Evolutionary conservation across 2,888 invertebrate genomes (phyloP).

Genomic region (Spodoptera littoralis): DNA sequence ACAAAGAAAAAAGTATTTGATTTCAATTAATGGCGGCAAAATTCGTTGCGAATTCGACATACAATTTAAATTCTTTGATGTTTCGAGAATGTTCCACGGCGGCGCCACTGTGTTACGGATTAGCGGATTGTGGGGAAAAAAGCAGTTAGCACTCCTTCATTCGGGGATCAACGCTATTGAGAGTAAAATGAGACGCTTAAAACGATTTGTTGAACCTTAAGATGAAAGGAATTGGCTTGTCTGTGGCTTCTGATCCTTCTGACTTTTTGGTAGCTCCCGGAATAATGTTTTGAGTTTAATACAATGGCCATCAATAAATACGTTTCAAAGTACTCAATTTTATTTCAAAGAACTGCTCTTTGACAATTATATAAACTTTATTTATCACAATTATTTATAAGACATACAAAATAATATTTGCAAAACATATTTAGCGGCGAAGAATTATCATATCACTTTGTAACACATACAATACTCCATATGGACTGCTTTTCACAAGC

Average conservation of each 20-base stretch:
- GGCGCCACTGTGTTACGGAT: constrained; percentile 53
- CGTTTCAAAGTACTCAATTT: too few relatives aligned
- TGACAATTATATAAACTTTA: too few relatives aligned
- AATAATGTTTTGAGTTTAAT: constrained; percentile 4
- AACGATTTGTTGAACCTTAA: constrained; percentile 47
- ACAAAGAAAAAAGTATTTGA: constrained; percentile 55
- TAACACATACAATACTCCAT: too few relatives aligned
- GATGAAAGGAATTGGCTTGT: constrained; percentile 34
- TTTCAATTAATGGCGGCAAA: constrained; percentile 61
- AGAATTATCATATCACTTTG: too few relatives aligned
- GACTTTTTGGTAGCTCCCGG: not conserved
- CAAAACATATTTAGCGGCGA: too few relatives aligned
- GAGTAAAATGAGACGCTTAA: constrained; percentile 56
- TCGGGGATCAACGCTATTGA: constrained; percentile 54
- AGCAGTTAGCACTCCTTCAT: constrained; percentile 44
- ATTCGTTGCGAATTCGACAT: constrained; percentile 48
- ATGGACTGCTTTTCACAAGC: too few relatives aligned
- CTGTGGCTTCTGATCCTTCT: constrained; percentile 21
- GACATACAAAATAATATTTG: too few relatives aligned
- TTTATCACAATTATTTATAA: too few relatives aligned
- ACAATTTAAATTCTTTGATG: constrained; percentile 67
- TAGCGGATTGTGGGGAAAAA: constrained; percentile 53
- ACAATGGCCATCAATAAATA: too few relatives aligned
- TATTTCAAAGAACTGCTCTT: too few relatives aligned
- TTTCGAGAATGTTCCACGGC: constrained; percentile 49